Percentiles rank a stretch among this genome's conserved stretches.
phyloP scores from a whole-genome alignment of 2,888 invertebrate genomes.

The Euclidia mi region DNA sequence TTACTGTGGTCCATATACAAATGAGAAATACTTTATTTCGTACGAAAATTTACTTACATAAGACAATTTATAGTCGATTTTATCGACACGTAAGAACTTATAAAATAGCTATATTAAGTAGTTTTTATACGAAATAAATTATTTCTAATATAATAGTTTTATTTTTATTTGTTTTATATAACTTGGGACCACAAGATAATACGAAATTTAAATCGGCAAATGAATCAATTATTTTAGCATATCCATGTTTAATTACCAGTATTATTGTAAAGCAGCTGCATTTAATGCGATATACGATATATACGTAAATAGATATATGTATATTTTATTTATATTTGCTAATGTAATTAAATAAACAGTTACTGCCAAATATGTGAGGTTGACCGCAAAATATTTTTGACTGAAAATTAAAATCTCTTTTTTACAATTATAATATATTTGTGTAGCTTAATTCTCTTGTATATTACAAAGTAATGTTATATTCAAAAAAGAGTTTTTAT shows the following conservation, averaged over 20 bases:
- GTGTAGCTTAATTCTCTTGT: slow-evolving; percentile 41
- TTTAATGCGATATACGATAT: slow-evolving; percentile 81
- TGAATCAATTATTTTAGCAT: slow-evolving; percentile 84
- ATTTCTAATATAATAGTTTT: slow-evolving; percentile 34
- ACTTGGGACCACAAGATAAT: slow-evolving; percentile 62
- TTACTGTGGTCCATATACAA: slow-evolving; percentile 54
- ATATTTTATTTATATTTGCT: slow-evolving; percentile 61
- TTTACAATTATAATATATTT: slow-evolving; percentile 29
- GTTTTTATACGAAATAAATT: slow-evolving; percentile 48
- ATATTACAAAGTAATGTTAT: slow-evolving; percentile 34
- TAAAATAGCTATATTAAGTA: slow-evolving; percentile 21
- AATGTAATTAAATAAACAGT: slow-evolving; percentile 23
- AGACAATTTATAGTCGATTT: slow-evolving; percentile 12
- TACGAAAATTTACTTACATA: slow-evolving; percentile 31
- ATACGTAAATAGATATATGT: slow-evolving; percentile 77
- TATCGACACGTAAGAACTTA: slow-evolving; percentile 6
- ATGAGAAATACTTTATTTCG: slow-evolving; percentile 38
- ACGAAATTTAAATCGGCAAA: slow-evolving; percentile 46
- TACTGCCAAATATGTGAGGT: slow-evolving; percentile 51
- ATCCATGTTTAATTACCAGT: slow-evolving; percentile 76
- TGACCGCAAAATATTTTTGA: slow-evolving; percentile 46
- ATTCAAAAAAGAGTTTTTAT: slow-evolving; percentile 28
- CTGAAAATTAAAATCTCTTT: slow-evolving; percentile 30
- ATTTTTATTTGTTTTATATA: slow-evolving; percentile 18
- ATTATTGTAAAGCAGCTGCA: slow-evolving; percentile 73